Base-by-base conservation (phyloP, 2,113 vertebrate genomes). In the Castor canadensis region DNA sequence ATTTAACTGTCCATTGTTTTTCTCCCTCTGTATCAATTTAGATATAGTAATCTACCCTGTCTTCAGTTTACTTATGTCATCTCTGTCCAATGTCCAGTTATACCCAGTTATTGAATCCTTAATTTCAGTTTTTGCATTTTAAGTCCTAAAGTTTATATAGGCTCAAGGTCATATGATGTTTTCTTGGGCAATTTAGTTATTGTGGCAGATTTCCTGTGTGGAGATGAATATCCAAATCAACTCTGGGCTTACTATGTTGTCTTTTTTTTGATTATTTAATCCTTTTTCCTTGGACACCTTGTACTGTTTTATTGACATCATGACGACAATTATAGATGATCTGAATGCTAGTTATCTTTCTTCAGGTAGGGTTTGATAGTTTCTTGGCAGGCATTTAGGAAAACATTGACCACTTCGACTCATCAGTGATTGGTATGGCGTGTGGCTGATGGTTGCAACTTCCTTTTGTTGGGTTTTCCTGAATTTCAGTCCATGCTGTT, bases 181-280 rank as follows among this genome's bases (percentile, higher is more conserved):
- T 89, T 93, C 40, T 89, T 91, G 17, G 67, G 49, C 67, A 26
- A 72, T 20, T 77, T 92, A 75, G 47, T 72, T 26, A 40, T 56
- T 66, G 13, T 64, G 91, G 62, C 19, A 38, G 49, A 84, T 26
- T 85, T 81, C 26, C 58, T 66, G 3, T 49, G n/a, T 86, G n/a
- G 52, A 77, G 49, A 79, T 45, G 73, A 30, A 38, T 49, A 67
- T 11, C 30, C n/a, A 38, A 11, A 43, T 79, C 47, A 76, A 12
- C 45, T 45, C 3, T 56, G 28, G 86, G 28, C 62, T 49, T 77
- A 1, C 81, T 96, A 43, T 88, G 7, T 96, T 87, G 11, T 86
- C 58, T 96, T 67, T 22, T 62, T 95, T 97, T 96, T 62, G 19
- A 93, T 96, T 58, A 69, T 87, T 91, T 80, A 47, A 72, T 96